phyloP scores from a whole-genome alignment of 2,888 invertebrate genomes.

The Nemoura dubitans region DNA sequence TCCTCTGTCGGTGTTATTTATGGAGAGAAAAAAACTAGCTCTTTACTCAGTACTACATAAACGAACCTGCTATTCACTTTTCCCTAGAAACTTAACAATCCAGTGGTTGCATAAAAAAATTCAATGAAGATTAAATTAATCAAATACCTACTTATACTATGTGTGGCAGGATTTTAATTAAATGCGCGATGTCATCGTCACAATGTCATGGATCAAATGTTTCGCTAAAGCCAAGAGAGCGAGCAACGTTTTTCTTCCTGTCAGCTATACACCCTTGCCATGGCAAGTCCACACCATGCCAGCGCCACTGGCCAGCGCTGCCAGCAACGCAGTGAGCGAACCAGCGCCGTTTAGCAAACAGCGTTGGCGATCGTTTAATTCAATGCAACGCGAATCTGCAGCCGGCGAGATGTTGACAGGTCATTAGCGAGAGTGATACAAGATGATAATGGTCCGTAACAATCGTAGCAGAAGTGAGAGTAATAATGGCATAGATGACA shows the following conservation, averaged over 20 bases:
- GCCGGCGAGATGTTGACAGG: neutral
- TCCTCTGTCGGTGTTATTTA: neutral
- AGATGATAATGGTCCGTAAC: neutral
- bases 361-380: neutral
- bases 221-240: neutral
- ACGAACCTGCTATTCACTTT: neutral
- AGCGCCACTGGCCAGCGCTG: too few relatives aligned
- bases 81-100: conserved; percentile 7
- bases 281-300: too few relatives aligned
- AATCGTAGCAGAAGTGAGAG: neutral
- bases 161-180: neutral
- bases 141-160: neutral
- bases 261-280: neutral
- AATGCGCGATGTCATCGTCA: neutral
- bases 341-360: neutral
- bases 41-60: neutral
- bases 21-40: neutral
- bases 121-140: neutral
- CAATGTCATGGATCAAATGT: conserved; percentile 4
- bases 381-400: neutral
- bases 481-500: conserved; percentile 3
- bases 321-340: too few relatives aligned
- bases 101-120: neutral
- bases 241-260: neutral
- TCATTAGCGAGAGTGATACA: neutral